These are phyloP conservation scores for Lacerta bilineata DNA, from an alignment of 2,797 vertebrate genomes.

Conservation along the genomic window DNA sequence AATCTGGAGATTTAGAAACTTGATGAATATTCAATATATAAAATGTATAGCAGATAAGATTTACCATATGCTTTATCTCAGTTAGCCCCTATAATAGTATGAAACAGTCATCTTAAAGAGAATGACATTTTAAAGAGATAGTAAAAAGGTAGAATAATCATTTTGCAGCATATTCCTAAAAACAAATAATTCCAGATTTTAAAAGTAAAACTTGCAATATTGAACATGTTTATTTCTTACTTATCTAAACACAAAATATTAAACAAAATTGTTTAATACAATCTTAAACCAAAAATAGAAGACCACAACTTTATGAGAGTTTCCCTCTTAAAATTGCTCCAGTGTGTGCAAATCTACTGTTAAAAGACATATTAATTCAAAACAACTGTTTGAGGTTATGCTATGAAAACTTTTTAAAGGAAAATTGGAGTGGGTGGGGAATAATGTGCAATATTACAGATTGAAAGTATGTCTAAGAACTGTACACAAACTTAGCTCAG, in stretches of 20 bases:
- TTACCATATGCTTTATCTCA: background rate
- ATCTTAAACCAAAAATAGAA: constrained; percentile 1
- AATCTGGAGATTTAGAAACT: background rate
- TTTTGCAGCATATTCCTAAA: background rate
- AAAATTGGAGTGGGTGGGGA: background rate
- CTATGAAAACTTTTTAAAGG: background rate
- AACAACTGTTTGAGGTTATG: background rate
- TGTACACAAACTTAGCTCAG: background rate
- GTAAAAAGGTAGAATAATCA: background rate
- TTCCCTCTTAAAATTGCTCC: background rate
- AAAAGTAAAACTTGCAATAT: background rate
- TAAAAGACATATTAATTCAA: background rate
- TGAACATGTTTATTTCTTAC: background rate
- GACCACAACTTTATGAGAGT: background rate
- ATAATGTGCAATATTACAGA: background rate
- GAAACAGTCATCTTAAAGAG: background rate
- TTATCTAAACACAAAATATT: background rate
- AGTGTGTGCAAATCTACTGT: background rate
- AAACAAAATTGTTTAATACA: background rate
- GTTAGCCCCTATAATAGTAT: background rate
- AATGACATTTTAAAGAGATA: background rate
- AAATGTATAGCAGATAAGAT: background rate
- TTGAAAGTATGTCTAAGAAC: background rate
- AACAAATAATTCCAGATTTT: background rate
- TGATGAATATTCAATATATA: background rate